Evolutionary conservation across 1,140 invertebrate genomes (phyloP).

Genomic region (Dufourea novaeangliae): DNA sequence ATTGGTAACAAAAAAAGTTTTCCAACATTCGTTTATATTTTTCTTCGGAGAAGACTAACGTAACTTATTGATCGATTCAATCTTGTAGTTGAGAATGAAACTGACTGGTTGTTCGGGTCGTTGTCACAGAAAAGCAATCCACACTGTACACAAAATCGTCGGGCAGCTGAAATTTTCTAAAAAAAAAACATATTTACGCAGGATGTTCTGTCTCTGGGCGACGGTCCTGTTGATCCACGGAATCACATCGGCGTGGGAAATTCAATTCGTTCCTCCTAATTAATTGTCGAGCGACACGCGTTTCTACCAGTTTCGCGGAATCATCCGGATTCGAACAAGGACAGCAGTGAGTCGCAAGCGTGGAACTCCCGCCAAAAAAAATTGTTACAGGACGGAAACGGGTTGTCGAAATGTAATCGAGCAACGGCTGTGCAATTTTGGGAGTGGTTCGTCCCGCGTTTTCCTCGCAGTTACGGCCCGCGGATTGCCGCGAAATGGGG

Average conservation of each 20-base stretch:
- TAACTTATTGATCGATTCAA: too few relatives aligned
- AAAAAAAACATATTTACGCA: too few relatives aligned
- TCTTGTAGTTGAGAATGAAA: too few relatives aligned
- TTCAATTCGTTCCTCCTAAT: constrained; percentile 41
- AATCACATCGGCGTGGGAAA: constrained; percentile 14
- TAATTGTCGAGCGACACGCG: constrained; percentile 22
- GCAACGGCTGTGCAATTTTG: constrained; percentile 1
- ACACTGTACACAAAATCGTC: too few relatives aligned
- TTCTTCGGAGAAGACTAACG: too few relatives aligned
- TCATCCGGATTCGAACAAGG: constrained; percentile 18
- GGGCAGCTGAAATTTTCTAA: too few relatives aligned
- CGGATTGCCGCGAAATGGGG: neutral
- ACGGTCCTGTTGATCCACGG: neutral
- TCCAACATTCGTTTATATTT: too few relatives aligned
- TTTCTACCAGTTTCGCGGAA: constrained; percentile 12
- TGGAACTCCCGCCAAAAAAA: neutral
- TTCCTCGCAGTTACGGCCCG: neutral
- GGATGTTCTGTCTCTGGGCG: too few relatives aligned
- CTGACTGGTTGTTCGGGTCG: too few relatives aligned
- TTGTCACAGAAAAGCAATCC: too few relatives aligned
- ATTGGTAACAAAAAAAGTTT: too few relatives aligned
- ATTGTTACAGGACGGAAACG: neutral
- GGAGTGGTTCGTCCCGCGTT: neutral
- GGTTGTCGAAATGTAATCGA: constrained; percentile 11
- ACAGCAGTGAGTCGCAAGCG: neutral